These are phyloP conservation scores for Cecidostiba fungosa DNA, from an alignment of 2,888 invertebrate species.

Conservation along the genomic window DNA sequence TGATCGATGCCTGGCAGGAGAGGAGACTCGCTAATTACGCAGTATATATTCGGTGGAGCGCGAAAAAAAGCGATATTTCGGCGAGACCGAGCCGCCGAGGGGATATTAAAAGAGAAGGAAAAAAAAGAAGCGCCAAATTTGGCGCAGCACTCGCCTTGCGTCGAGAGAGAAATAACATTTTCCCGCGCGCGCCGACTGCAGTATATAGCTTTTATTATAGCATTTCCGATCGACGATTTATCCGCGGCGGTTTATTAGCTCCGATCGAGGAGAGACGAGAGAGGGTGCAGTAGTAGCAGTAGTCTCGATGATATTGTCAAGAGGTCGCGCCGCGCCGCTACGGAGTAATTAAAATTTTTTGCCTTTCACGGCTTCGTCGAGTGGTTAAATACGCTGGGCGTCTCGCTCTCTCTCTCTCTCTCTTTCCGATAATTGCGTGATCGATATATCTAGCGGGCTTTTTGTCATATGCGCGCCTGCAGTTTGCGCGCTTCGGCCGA, in stretches of 20 bases:
- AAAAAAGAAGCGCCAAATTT: neutral
- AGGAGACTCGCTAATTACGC: neutral
- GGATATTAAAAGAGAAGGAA: neutral
- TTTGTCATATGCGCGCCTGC: neutral
- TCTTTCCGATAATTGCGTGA: slow-evolving; percentile 54
- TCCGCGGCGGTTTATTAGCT: slow-evolving; percentile 44
- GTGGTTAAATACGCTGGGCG: slow-evolving; percentile 18
- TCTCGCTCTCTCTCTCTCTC: neutral
- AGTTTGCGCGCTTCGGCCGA: slow-evolving; percentile 37
- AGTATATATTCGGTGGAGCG: neutral
- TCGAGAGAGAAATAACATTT: slow-evolving; percentile 25
- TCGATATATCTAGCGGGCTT: slow-evolving; percentile 28
- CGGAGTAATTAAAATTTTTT: slow-evolving; percentile 58
- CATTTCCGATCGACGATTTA: slow-evolving; percentile 33
- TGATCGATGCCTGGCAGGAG: slow-evolving; percentile 36
- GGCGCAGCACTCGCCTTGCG: neutral
- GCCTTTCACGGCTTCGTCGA: slow-evolving; percentile 36
- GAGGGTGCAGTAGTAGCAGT: neutral
- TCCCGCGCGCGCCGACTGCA: slow-evolving; percentile 1
- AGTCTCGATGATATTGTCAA: slow-evolving; percentile 49
- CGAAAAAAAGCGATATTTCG: slow-evolving; percentile 5
- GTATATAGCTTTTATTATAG: slow-evolving; percentile 5
- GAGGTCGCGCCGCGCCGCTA: slow-evolving; percentile 51
- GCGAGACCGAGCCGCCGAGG: neutral
- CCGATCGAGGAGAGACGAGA: slow-evolving; percentile 12